phyloP scores from a whole-genome alignment of 2,888 invertebrate genomes.

The Dicyrtoma fusca region DNA sequence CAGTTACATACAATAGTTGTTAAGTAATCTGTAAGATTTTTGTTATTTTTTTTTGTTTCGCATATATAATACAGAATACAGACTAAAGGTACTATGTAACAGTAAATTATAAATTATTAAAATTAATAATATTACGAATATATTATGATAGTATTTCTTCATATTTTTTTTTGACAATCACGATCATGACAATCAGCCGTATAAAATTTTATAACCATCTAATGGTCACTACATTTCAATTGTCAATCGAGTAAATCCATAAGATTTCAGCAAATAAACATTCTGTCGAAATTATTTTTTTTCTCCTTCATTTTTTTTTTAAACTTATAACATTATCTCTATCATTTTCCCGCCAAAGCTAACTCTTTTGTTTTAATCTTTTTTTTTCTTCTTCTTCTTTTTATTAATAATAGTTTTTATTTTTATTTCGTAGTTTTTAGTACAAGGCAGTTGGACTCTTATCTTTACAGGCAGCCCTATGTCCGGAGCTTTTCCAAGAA shows the following conservation, averaged over 20 bases:
- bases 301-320: neutral
- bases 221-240: constrained; percentile 16
- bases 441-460: no score
- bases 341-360: neutral
- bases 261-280: no score
- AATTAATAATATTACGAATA: constrained; percentile 4
- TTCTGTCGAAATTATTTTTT: neutral
- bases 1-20: no score
- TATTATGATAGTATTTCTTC: neutral
- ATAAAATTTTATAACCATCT: constrained; percentile 27
- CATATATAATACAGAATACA: constrained; percentile 15
- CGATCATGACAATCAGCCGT: constrained; percentile 26
- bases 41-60: no score
- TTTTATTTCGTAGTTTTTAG: no score
- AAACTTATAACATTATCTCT: neutral
- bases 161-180: constrained; percentile 20
- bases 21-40: no score
- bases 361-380: no score
- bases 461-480: no score
- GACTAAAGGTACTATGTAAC: neutral
- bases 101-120: neutral
- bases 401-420: no score
- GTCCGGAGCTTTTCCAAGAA: no score
- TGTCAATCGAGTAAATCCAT: no score
- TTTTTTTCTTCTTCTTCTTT: no score